A percentile compares a stretch with the other conserved stretches of the same genome.
Evolutionary conservation across 2,797 vertebrate species (phyloP).

Genomic region (Trachurus trachurus): DNA sequence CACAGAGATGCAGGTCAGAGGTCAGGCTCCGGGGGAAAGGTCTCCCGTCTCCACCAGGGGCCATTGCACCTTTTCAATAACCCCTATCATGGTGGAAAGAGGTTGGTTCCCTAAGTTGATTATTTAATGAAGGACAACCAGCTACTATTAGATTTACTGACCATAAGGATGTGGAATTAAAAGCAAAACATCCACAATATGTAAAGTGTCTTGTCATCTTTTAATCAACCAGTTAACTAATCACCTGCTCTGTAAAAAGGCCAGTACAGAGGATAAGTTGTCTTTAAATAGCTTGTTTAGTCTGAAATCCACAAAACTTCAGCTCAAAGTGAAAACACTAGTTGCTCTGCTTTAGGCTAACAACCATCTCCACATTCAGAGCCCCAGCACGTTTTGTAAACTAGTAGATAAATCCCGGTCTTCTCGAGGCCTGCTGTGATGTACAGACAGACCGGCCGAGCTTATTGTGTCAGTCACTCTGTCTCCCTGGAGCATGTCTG

Average conservation of each 20-base stretch:
- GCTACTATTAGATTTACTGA: constrained; percentile 40
- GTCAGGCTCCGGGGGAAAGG: constrained; percentile 72
- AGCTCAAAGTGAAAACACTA: not conserved
- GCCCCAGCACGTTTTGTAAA: not conserved
- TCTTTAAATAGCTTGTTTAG: not conserved
- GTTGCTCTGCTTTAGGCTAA: not conserved
- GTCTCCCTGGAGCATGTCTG: constrained; percentile 75
- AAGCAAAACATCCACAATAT: constrained; percentile 19
- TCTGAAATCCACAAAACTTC: not conserved
- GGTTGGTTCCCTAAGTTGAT: constrained; percentile 39
- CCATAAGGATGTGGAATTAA: not conserved
- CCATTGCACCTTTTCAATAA: constrained; percentile 57
- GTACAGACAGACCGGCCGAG: constrained; percentile 47
- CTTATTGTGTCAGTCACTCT: constrained; percentile 60
- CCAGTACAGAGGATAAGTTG: too few species aligned
- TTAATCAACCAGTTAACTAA: not conserved
- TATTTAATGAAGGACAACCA: constrained; percentile 49
- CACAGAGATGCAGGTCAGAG: constrained; percentile 72
- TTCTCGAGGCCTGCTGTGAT: constrained; percentile 38
- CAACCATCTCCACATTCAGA: constrained; percentile 5
- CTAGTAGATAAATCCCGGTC: constrained; percentile 42
- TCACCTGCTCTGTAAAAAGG: not conserved
- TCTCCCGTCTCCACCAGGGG: constrained; percentile 46
- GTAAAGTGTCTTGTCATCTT: not conserved
- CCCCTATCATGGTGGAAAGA: constrained; percentile 30